Percentiles rank a stretch among this genome's conserved stretches.
These are phyloP conservation scores for Elysia chlorotica DNA, from an alignment of 1,140 invertebrate genomes.

Conservation along the genomic window DNA sequence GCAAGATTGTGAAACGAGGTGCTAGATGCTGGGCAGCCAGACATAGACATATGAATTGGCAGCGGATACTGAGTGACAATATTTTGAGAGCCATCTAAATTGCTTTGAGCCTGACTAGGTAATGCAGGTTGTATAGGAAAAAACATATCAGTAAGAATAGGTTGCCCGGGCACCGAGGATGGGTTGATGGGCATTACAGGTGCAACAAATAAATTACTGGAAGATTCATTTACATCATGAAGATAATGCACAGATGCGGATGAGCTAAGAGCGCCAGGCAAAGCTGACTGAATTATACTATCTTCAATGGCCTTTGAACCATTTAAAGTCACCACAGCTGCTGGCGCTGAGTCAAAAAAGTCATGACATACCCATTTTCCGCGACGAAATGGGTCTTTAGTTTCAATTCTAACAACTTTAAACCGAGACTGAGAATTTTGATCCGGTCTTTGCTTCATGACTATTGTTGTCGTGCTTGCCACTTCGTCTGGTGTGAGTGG, in stretches of 20 bases:
- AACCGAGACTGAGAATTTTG: slow-evolving; percentile 66
- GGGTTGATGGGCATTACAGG: slow-evolving; percentile 25
- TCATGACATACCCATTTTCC: slow-evolving; percentile 96
- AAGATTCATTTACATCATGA: slow-evolving; percentile 49
- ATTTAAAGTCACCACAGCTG: slow-evolving; percentile 17
- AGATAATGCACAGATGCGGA: slow-evolving; percentile 52
- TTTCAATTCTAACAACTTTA: slow-evolving; percentile 96
- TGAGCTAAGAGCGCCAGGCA: slow-evolving; percentile 49
- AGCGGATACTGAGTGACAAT: neutral
- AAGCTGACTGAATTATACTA: slow-evolving; percentile 24
- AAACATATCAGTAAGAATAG: slow-evolving; percentile 24
- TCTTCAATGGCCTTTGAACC: slow-evolving; percentile 34
- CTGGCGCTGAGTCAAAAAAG: slow-evolving; percentile 81
- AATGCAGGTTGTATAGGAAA: slow-evolving; percentile 32
- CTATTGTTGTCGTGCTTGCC: slow-evolving; percentile 21
- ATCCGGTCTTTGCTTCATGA: slow-evolving; percentile 32
- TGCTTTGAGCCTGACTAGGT: slow-evolving; percentile 29
- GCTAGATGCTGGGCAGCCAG: slow-evolving; percentile 16
- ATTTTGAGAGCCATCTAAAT: slow-evolving; percentile 6
- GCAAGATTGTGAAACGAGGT: slow-evolving; percentile 10
- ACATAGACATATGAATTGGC: slow-evolving; percentile 9
- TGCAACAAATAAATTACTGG: slow-evolving; percentile 44
- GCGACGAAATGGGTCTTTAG: slow-evolving; percentile 85
- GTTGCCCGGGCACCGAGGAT: neutral
- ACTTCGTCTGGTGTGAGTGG: slow-evolving; percentile 33